Base-by-base conservation (phyloP, 2,113 vertebrate genomes). In the Gulo gulo region DNA sequence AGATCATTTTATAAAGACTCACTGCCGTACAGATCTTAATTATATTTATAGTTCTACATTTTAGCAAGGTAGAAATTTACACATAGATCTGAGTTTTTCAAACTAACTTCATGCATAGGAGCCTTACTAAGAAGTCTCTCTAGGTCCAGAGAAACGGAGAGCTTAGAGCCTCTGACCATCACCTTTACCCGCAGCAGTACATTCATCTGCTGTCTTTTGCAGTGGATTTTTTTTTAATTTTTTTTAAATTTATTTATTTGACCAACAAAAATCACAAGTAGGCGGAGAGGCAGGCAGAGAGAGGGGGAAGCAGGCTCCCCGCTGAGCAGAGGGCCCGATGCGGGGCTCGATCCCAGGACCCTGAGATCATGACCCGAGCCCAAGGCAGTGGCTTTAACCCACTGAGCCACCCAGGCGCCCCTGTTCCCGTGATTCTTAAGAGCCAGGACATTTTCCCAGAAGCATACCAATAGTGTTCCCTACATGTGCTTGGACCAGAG, bases 321-420 rank as follows among this genome's bases (percentile, higher is more conserved):
- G 50, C 50, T 16, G 15, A 52, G 14, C 50, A 52, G 5, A 52
- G 50, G 16, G 15, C 50, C 50, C 1, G 14, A 52, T 52, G 50
- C 4, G 0, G 50, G 15, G 50, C 50, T 16, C 1, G 15, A 52
- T 52, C 15, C 12, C 47, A 50, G 47, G 47, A 50, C 3, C 1
- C 3, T 52, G 4, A 4, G 50, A 52, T 52, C 50, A 52, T 16
- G 50, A 52, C 50, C 50, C 0, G 15, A 52, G 50, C 50, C 3
- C 1, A 52, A 52, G 50, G 50, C 50, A 52, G 47, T 12, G 47
- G 50, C 50, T 50, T 15, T 52, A 52, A 52, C 14, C 50, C 50
- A 14, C 14, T 52, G 50, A 52, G 50, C 50, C 14, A 52, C 50
- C 50, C 15, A 16, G 15, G 15, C 50, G 1, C 50, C 50, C 50